Evolutionary conservation across 2,797 vertebrate genomes (phyloP).

Genomic region (Hephaestus fuliginosus): DNA sequence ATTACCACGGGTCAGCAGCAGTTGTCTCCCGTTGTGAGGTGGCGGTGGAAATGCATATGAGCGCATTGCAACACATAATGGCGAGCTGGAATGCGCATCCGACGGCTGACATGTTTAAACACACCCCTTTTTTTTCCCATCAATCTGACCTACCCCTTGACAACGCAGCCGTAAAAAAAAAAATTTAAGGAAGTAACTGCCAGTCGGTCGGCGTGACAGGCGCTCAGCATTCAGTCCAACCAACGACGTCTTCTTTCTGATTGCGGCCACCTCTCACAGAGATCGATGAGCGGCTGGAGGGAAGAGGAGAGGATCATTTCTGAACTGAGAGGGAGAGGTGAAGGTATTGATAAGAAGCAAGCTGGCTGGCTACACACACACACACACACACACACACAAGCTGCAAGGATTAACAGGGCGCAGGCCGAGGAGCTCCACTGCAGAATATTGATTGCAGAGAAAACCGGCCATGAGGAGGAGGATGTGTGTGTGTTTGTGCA

Average conservation of each 20-base stretch:
- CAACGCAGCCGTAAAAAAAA: not conserved
- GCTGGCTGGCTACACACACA: constrained; percentile 36
- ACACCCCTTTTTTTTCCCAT: not conserved
- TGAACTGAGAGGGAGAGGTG: constrained; percentile 61
- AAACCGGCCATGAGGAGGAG: constrained; percentile 72
- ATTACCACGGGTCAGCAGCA: not conserved
- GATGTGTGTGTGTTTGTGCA: constrained; percentile 41
- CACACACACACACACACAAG: constrained; percentile 45
- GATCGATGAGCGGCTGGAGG: constrained; percentile 72
- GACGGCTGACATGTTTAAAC: constrained; percentile 20
- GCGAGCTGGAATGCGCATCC: not conserved
- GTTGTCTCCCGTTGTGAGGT: not conserved
- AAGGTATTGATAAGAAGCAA: constrained; percentile 78
- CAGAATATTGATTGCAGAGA: constrained; percentile 83
- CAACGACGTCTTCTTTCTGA: constrained; percentile 44
- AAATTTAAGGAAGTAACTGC: not conserved
- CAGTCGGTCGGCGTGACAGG: constrained; percentile 44
- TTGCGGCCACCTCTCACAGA: constrained; percentile 47
- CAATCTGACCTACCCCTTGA: not conserved
- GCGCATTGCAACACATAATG: no score
- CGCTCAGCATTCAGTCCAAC: constrained; percentile 32
- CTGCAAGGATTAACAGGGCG: constrained; percentile 73
- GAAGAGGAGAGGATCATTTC: constrained; percentile 75
- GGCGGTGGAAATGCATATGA: not conserved
- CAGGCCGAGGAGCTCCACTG: constrained; percentile 77